Conservation (phyloP, 2,888 invertebrate genomes). For the Eupithecia dodoneata region DNA sequence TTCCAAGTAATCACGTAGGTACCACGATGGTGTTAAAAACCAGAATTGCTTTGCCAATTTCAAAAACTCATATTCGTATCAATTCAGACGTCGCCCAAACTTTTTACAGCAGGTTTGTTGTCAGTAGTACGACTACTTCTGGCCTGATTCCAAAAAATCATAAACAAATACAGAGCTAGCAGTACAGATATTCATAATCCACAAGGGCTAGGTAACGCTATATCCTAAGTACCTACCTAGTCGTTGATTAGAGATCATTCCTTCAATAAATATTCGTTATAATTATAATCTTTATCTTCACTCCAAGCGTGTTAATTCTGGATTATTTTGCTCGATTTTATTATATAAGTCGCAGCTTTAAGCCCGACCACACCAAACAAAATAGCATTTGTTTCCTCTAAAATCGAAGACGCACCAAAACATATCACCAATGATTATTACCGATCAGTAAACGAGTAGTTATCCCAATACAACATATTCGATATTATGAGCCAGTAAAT, state of each 20-base stretch:
- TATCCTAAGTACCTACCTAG: too few species aligned
- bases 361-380: neutral
- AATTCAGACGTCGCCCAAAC: too few species aligned
- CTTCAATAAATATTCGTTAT: too few species aligned
- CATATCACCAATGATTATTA: constrained; percentile 3
- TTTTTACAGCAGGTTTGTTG: too few species aligned
- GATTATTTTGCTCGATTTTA: neutral
- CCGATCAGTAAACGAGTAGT: constrained; percentile 17
- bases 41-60: neutral
- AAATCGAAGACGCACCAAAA: neutral
- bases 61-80: neutral
- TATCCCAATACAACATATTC: constrained; percentile 28
- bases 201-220: too few species aligned
- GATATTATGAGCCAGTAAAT: constrained; percentile 59
- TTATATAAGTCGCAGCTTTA: neutral
- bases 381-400: neutral
- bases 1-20: neutral
- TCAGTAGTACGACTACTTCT: too few species aligned
- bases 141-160: too few species aligned
- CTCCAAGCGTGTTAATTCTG: neutral
- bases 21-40: neutral
- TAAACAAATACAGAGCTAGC: too few species aligned
- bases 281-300: neutral
- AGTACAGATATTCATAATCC: too few species aligned
- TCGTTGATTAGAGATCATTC: too few species aligned